These are phyloP conservation scores for Hetaerina americana DNA, from an alignment of 1,140 invertebrate species.

Conservation along the genomic window DNA sequence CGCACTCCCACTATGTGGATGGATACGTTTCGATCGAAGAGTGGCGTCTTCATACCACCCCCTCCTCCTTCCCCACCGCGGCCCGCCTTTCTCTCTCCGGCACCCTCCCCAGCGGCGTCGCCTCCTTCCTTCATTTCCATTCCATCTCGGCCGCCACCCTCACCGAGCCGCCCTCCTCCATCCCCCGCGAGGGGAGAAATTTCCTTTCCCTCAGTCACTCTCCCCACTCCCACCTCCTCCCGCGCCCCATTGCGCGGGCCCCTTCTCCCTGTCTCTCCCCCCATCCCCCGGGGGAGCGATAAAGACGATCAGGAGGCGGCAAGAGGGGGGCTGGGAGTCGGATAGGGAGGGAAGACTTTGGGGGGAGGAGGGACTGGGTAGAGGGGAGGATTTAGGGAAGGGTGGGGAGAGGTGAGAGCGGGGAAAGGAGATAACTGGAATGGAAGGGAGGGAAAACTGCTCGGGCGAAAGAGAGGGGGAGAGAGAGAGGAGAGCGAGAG, in stretches of 20 bases:
- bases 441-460: too few relatives aligned
- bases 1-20: too few relatives aligned
- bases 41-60: too few relatives aligned
- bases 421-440: too few relatives aligned
- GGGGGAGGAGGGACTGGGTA: background rate
- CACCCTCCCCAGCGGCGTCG: too few relatives aligned
- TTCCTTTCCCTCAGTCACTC: background rate
- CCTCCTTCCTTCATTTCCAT: background rate
- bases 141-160: background rate
- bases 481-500: background rate
- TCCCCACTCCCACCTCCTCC: background rate
- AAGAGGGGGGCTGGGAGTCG: background rate
- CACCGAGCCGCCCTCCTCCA: background rate
- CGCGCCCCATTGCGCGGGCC: background rate
- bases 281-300: background rate
- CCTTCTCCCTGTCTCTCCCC: background rate
- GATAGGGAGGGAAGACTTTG: background rate
- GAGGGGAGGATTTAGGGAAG: background rate
- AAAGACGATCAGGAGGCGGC: background rate
- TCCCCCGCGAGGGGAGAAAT: too few relatives aligned
- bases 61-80: too few relatives aligned
- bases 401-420: too few relatives aligned
- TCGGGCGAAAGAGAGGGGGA: background rate
- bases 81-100: too few relatives aligned
- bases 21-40: too few relatives aligned